Percentiles rank a stretch among this genome's conserved stretches.
Conservation (phyloP, 2,888 invertebrate species). For the Drosophila pegasa region DNA sequence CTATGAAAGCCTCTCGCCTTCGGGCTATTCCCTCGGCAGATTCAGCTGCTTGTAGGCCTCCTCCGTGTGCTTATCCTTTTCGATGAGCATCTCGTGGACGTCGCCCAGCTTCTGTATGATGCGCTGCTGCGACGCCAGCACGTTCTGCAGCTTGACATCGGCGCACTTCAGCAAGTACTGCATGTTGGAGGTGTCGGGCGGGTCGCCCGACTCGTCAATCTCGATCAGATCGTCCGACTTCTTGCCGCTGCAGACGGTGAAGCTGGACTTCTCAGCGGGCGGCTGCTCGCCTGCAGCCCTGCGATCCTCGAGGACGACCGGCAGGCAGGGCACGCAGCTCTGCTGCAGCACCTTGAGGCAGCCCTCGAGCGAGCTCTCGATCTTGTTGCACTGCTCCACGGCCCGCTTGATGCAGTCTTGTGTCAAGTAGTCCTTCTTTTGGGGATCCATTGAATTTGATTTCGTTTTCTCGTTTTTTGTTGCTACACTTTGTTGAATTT, state of each 20-base stretch:
- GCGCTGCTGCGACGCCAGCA: slow-evolving; percentile 39
- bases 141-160: slow-evolving; percentile 14
- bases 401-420: slow-evolving; percentile 5
- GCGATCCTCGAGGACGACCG: not conserved
- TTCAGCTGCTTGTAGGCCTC: not conserved
- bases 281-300: not conserved
- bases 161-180: not conserved
- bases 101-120: slow-evolving; percentile 3
- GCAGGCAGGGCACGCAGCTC: not conserved
- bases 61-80: not conserved
- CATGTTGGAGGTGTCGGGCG: not conserved
- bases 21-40: not conserved
- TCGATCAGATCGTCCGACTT: slow-evolving; percentile 18
- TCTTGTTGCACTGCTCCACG: slow-evolving; percentile 28
- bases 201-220: not conserved
- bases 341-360: slow-evolving; percentile 25
- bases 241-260: slow-evolving; percentile 27
- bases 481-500: slow-evolving; percentile 6
- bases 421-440: not conserved
- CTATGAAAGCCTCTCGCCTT: no score
- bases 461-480: not conserved
- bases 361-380: slow-evolving; percentile 23
- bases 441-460: not conserved
- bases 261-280: slow-evolving; percentile 22
- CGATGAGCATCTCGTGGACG: not conserved